phyloP scores from a whole-genome alignment of 92 coral and sea anemone genomes.

The Montipora capitata region DNA sequence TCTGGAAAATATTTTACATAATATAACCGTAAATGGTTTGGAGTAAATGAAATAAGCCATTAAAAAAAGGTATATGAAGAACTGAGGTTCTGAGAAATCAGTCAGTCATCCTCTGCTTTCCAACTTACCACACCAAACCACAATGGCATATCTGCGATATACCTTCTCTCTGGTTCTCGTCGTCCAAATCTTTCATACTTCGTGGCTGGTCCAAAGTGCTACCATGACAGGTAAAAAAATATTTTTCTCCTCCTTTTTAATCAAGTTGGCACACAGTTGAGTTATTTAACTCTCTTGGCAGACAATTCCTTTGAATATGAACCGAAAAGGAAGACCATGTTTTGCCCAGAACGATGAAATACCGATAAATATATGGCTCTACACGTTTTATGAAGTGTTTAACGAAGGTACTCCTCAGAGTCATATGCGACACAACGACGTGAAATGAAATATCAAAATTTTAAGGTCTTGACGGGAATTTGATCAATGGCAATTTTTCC shows the following conservation, averaged over 20 bases:
- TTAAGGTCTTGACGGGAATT: too few species aligned
- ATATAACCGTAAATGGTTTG: not conserved
- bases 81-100: not conserved
- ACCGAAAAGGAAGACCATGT: too few species aligned
- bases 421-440: too few species aligned
- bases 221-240: not conserved
- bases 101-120: not conserved
- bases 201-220: not conserved
- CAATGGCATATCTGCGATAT: not conserved
- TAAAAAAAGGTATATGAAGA: not conserved
- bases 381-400: too few species aligned
- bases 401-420: too few species aligned
- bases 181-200: not conserved
- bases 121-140: not conserved
- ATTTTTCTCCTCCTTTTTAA: not conserved
- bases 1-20: not conserved
- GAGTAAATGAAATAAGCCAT: not conserved
- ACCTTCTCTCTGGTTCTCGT: not conserved
- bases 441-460: too few species aligned
- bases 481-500: too few species aligned
- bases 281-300: not conserved
- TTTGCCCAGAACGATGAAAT: too few species aligned
- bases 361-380: too few species aligned
- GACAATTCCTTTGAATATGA: not conserved
- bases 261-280: not conserved